Base-by-base conservation (phyloP, 2,888 invertebrate genomes). In the Lycocerus yunnanus region DNA sequence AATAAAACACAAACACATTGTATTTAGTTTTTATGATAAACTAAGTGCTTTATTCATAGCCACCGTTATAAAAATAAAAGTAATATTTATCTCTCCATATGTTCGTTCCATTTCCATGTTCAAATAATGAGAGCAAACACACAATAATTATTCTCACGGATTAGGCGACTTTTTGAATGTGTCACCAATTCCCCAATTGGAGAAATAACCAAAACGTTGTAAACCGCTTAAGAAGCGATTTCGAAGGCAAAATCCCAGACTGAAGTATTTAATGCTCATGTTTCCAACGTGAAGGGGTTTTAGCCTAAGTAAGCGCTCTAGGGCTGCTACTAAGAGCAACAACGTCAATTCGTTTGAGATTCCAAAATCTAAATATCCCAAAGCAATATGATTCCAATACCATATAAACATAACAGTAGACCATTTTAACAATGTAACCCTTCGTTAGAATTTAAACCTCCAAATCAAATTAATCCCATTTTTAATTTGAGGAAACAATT, bases 191-290 rank as follows among this genome's bases (percentile, higher is more conserved):
- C 16, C 16, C 16, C 43, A 67, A 43, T 67, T n/a, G 27, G 15
- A 58, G 75, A 72, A 75, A 68, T 75, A 72, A 72, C 58, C 75
- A 66, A 66, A 72, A 69, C 72, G 69, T 60, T 70, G 65, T 75
- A 75, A 75, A 75, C 75, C 75, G 75, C 75, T 75, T 75, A 75
- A 75, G 75, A 72, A 75, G 71, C 75, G 75, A 72, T 72, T 69
- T 72, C 61, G 66, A 27, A 71, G 69, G 63, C 75, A 75, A 75
- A 75, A 72, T 72, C 75, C 59, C 66, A 63, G 20, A 69, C 69
- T 82, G 78, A 81, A 82, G 84, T 84, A 82, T 85, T 85, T 84
- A 84, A 80, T 84, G 84, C 84, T 85, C 84, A 82, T 82, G 83
- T 84, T 84, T 78, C 79, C 79, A 82, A 79, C 81, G 82, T 72